A percentile compares a stretch with the other conserved stretches of the same genome.
phyloP scores from a whole-genome alignment of 2,113 vertebrate genomes.

The Hippocampus barbouri region DNA sequence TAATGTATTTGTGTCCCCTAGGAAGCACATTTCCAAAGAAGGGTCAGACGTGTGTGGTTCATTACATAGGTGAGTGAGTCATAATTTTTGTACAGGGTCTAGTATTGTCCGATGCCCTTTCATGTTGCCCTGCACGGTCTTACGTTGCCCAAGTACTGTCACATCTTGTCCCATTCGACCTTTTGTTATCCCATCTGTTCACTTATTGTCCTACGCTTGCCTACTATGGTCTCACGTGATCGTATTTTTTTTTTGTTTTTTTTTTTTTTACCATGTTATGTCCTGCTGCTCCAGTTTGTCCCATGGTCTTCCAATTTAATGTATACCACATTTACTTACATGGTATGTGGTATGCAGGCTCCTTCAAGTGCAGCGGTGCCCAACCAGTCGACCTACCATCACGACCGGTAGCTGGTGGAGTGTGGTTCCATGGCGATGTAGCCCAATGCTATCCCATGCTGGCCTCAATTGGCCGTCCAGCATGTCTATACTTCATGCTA shows the following conservation, averaged over 20 bases:
- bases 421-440: background rate
- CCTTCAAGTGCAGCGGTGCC: too few species aligned
- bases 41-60: conserved; percentile 94
- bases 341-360: too few species aligned
- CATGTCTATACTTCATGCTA: background rate
- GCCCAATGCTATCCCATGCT: background rate
- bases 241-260: too few species aligned
- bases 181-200: background rate
- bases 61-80: conserved; percentile 88
- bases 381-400: too few species aligned
- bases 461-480: background rate
- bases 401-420: too few species aligned
- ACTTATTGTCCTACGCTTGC: too few species aligned
- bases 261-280: too few species aligned
- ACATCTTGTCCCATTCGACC: background rate
- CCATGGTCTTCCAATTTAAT: too few species aligned
- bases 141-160: background rate
- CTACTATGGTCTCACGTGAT: too few species aligned
- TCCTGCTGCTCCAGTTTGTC: too few species aligned
- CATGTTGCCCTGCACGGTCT: background rate
- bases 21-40: conserved; percentile 98
- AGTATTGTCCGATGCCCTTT: background rate
- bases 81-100: background rate
- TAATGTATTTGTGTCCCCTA: conserved; percentile 59
- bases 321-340: too few species aligned